phyloP scores from a whole-genome alignment of 2,888 invertebrate species.

The Clepsis dumicolana region DNA sequence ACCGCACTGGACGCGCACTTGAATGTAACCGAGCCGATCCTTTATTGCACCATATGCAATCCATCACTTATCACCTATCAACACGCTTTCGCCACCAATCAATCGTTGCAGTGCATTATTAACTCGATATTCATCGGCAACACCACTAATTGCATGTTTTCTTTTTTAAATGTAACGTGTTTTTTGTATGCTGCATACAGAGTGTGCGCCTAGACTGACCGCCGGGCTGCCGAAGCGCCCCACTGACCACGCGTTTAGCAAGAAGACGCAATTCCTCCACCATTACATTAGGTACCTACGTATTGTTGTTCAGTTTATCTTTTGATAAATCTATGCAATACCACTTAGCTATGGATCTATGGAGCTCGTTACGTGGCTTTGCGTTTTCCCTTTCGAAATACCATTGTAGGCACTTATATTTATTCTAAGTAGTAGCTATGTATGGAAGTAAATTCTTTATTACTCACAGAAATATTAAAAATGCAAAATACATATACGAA shows the following conservation, averaged over 20 bases:
- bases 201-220: slow-evolving; percentile 49
- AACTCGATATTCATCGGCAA: slow-evolving; percentile 30
- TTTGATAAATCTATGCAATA: slow-evolving; percentile 71
- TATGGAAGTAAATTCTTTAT: too few species aligned
- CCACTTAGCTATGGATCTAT: slow-evolving; percentile 51
- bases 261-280: slow-evolving; percentile 61
- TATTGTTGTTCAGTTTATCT: slow-evolving; percentile 76
- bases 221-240: slow-evolving; percentile 58
- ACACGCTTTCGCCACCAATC: slow-evolving; percentile 30
- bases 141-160: slow-evolving; percentile 27
- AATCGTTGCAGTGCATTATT: slow-evolving; percentile 25
- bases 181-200: slow-evolving; percentile 41
- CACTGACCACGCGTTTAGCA: slow-evolving; percentile 73
- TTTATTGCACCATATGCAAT: slow-evolving; percentile 18
- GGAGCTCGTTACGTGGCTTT: slow-evolving; percentile 49
- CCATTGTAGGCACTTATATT: slow-evolving; percentile 44
- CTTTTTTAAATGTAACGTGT: slow-evolving; percentile 33
- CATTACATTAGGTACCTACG: slow-evolving; percentile 70
- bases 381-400: slow-evolving; percentile 55
- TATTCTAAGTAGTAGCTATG: slow-evolving; percentile 38
- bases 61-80: slow-evolving; percentile 34
- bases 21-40: neutral
- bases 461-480: too few species aligned
- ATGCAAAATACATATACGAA: too few species aligned
- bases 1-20: slow-evolving; percentile 15